Conservation (phyloP, 2,113 vertebrate genomes). For the Zapornia atra region DNA sequence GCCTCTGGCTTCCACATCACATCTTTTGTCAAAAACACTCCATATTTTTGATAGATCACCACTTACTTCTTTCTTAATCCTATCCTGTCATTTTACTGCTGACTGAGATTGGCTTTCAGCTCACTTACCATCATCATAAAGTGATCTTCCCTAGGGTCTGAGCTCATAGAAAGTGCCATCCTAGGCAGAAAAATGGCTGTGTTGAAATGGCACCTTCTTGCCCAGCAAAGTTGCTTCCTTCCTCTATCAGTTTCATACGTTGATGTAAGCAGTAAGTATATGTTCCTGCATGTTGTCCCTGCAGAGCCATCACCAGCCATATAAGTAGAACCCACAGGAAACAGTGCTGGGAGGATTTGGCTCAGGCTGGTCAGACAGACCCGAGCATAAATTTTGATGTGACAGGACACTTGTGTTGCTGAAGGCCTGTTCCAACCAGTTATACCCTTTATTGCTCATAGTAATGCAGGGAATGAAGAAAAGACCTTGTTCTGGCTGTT, state of each 20-base stretch:
- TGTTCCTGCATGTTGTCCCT: not conserved
- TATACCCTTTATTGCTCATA: not conserved
- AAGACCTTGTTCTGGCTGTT: not conserved
- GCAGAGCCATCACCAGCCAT: not conserved
- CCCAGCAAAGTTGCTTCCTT: not conserved
- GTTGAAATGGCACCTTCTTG: not conserved
- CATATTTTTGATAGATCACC: constrained; percentile 40
- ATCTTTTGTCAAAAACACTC: constrained; percentile 40
- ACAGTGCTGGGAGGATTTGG: not conserved
- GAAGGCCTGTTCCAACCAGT: not conserved
- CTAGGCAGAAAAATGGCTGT: not conserved
- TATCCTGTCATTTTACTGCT: constrained; percentile 40
- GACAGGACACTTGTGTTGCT: not conserved
- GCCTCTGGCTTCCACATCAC: constrained; percentile 1
- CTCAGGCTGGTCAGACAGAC: not conserved
- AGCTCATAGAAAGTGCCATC: not conserved
- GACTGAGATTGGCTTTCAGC: constrained; percentile 32
- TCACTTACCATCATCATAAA: constrained; percentile 34
- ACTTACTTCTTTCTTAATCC: constrained; percentile 41
- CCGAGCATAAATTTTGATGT: not conserved
- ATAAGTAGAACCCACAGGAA: not conserved
- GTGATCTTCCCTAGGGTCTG: constrained; percentile 4
- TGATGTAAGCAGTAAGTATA: not conserved
- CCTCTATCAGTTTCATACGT: not conserved
- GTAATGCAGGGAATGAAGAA: not conserved